Evolutionary conservation across 2,888 invertebrate species (phyloP).

Genomic region (Drosophila lacicola): DNA sequence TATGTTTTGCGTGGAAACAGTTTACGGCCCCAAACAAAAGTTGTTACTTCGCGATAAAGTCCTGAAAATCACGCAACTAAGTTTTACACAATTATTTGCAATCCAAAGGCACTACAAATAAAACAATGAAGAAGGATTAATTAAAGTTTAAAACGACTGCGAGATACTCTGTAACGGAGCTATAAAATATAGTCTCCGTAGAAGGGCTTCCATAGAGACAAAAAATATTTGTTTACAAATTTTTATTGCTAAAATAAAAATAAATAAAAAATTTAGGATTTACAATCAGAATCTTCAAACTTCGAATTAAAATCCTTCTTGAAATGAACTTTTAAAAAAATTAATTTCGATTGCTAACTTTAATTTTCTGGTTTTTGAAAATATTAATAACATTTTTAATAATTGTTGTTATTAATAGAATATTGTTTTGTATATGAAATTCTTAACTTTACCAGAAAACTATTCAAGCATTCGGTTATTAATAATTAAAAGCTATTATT

Average conservation of each 20-base stretch:
- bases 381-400: too few relatives aligned
- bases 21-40: conserved; percentile 29
- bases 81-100: conserved; percentile 48
- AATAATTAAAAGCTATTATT: background rate
- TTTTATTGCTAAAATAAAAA: background rate
- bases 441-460: too few relatives aligned
- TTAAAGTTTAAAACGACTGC: background rate
- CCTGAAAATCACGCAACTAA: conserved; percentile 32
- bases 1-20: conserved; percentile 39
- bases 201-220: too few relatives aligned
- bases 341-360: too few relatives aligned
- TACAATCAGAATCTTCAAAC: too few relatives aligned
- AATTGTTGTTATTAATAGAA: background rate
- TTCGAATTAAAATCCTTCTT: too few relatives aligned
- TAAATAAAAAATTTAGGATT: background rate
- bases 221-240: background rate
- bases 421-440: too few relatives aligned
- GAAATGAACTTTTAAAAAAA: too few relatives aligned
- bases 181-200: too few relatives aligned
- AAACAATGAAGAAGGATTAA: background rate
- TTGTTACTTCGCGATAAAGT: background rate
- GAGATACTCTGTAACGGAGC: background rate
- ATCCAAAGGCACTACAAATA: conserved; percentile 16
- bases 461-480: too few relatives aligned
- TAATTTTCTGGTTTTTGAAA: too few relatives aligned